These are phyloP conservation scores for Torymus tubicola DNA, from an alignment of 2,888 invertebrate species.

Conservation along the genomic window DNA sequence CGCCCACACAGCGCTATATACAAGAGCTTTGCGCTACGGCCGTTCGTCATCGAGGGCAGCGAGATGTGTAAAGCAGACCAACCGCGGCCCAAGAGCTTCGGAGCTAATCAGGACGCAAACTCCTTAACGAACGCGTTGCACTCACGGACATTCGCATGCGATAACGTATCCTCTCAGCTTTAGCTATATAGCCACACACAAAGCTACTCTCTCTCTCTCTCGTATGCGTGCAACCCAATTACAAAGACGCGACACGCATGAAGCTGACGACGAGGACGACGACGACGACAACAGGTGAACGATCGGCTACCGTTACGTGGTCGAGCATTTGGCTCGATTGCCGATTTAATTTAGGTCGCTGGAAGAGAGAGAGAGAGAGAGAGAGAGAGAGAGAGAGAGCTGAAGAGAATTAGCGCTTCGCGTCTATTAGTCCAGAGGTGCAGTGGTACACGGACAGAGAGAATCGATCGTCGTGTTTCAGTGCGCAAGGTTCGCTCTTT, in stretches of 20 bases:
- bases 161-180: background rate
- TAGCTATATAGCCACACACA: too few relatives aligned
- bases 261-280: too few relatives aligned
- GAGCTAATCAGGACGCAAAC: conserved; percentile 39
- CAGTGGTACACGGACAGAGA: too few relatives aligned
- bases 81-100: background rate
- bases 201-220: too few relatives aligned
- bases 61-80: conserved; percentile 17
- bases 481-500: background rate
- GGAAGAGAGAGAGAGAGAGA: conserved; percentile 50
- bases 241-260: too few relatives aligned
- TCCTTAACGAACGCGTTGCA: conserved; percentile 36
- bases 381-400: conserved; percentile 24
- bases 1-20: background rate
- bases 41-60: background rate
- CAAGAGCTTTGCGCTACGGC: background rate
- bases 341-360: too few relatives aligned
- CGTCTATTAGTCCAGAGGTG: background rate
- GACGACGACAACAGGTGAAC: too few relatives aligned
- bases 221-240: too few relatives aligned
- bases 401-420: conserved; percentile 13
- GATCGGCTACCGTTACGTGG: too few relatives aligned
- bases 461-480: conserved; percentile 14
- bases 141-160: conserved; percentile 4
- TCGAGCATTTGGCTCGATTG: too few relatives aligned